Conservation (phyloP, 92 coral and sea anemone species). For the Diadumene lineata region DNA sequence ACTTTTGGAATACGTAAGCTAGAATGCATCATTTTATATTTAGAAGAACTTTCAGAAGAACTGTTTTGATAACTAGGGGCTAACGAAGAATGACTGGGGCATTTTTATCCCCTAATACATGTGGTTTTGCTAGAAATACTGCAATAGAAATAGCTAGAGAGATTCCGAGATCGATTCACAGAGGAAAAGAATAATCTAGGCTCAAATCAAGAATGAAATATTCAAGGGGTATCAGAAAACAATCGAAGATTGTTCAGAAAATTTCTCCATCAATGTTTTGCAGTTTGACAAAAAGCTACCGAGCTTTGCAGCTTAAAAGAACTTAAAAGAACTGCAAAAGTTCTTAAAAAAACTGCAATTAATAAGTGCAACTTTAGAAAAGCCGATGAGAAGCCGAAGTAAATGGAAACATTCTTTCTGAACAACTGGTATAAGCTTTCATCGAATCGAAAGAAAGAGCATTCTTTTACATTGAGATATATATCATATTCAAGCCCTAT, state of each 20-base stretch:
- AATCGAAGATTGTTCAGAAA: slow-evolving; percentile 27
- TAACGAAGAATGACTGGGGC: slow-evolving; percentile 46
- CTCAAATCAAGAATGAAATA: slow-evolving; percentile 45
- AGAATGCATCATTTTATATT: neutral
- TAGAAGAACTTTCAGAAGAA: too few species aligned
- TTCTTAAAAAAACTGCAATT: slow-evolving; percentile 36
- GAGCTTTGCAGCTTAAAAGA: too few species aligned
- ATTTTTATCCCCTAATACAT: slow-evolving; percentile 63
- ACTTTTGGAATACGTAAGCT: slow-evolving; percentile 30
- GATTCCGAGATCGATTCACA: slow-evolving; percentile 16
- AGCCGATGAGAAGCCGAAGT: slow-evolving; percentile 37
- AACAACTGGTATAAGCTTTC: slow-evolving; percentile 38
- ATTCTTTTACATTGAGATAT: slow-evolving; percentile 24
- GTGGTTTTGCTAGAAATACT: slow-evolving; percentile 58
- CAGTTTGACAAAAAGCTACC: slow-evolving; percentile 51
- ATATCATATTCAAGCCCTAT: slow-evolving; percentile 26
- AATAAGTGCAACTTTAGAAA: slow-evolving; percentile 56
- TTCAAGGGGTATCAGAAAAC: slow-evolving; percentile 26
- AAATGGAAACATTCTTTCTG: slow-evolving; percentile 42
- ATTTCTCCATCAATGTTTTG: slow-evolving; percentile 27
- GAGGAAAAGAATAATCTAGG: slow-evolving; percentile 48
- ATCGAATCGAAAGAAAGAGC: slow-evolving; percentile 31
- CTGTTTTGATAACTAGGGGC: neutral
- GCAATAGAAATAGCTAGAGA: slow-evolving; percentile 43
- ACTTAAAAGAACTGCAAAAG: too few species aligned